Percentiles rank a stretch among this genome's conserved stretches.
These are phyloP conservation scores for Allacma fusca DNA, from an alignment of 2,888 invertebrate species.

Conservation along the genomic window DNA sequence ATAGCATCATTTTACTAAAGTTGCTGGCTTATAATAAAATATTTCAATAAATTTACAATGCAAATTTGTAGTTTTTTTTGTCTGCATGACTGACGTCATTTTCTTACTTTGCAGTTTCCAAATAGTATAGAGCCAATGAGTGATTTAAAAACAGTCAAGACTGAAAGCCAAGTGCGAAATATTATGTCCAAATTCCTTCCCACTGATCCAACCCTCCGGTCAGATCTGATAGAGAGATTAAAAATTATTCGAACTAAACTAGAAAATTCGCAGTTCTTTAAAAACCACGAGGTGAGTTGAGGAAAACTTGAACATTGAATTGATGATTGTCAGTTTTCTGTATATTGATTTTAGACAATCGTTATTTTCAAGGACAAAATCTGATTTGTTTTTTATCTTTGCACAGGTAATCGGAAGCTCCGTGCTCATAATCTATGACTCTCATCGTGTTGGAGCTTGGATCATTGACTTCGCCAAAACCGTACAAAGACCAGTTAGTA, in stretches of 20 bases:
- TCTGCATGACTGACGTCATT: neutral
- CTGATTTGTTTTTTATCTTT: too few relatives aligned
- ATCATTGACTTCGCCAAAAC: constrained; percentile 98
- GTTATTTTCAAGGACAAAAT: too few relatives aligned
- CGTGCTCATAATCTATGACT: constrained; percentile 86
- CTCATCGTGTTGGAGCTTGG: constrained; percentile 89
- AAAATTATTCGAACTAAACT: constrained; percentile 79
- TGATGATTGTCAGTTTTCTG: too few relatives aligned
- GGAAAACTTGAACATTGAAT: too few relatives aligned
- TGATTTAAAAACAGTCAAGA: constrained; percentile 48
- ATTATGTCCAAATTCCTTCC: constrained; percentile 45
- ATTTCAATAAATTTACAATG: too few relatives aligned
- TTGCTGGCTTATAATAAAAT: too few relatives aligned
- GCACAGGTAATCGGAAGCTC: constrained; percentile 86
- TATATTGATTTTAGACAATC: too few relatives aligned
- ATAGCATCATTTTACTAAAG: too few relatives aligned
- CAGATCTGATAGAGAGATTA: constrained; percentile 76
- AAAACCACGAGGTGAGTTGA: constrained; percentile 77
- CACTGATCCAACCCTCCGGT: constrained; percentile 64
- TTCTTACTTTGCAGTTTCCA: constrained; percentile 30
- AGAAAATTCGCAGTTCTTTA: constrained; percentile 82
- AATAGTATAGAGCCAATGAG: constrained; percentile 39
- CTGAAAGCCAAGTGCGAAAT: constrained; percentile 42
- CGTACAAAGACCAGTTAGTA: constrained; percentile 75
- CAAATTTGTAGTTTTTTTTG: too few relatives aligned